Conservation (phyloP, 2,797 vertebrate genomes). For the Philypnodon macrostomus region DNA sequence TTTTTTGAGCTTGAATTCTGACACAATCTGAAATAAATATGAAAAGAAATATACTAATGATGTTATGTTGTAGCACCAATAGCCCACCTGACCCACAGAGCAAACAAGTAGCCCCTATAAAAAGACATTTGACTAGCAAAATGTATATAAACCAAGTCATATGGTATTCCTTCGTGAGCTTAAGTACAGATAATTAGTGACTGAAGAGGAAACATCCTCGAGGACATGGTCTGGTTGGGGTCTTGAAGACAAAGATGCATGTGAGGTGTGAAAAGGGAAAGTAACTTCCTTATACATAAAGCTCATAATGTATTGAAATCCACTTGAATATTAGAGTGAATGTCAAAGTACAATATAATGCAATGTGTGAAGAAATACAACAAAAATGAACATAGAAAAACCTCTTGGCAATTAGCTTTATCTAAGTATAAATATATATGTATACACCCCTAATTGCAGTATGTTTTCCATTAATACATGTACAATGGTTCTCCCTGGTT, state of each 20-base stretch:
- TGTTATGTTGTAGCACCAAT: slow-evolving; percentile 39
- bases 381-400: slow-evolving; percentile 58
- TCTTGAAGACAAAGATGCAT: slow-evolving; percentile 39
- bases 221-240: slow-evolving; percentile 15
- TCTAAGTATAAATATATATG: slow-evolving; percentile 74
- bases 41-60: slow-evolving; percentile 9
- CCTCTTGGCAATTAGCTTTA: slow-evolving; percentile 67
- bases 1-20: slow-evolving; percentile 29
- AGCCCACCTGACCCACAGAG: slow-evolving; percentile 15
- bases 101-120: neutral
- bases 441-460: slow-evolving; percentile 67
- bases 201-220: too few relatives aligned
- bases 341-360: slow-evolving; percentile 49
- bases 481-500: slow-evolving; percentile 55
- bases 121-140: slow-evolving; percentile 1
- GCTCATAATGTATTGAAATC: slow-evolving; percentile 56
- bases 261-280: slow-evolving; percentile 54
- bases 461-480: slow-evolving; percentile 61
- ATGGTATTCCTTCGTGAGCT: slow-evolving; percentile 38
- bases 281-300: slow-evolving; percentile 43
- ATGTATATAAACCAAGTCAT: slow-evolving; percentile 11
- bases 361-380: slow-evolving; percentile 65
- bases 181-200: slow-evolving; percentile 8
- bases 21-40: slow-evolving; percentile 15
- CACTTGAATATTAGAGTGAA: slow-evolving; percentile 60